phyloP scores from a whole-genome alignment of 2,888 invertebrate species.

The Drosophila subsilvestris region DNA sequence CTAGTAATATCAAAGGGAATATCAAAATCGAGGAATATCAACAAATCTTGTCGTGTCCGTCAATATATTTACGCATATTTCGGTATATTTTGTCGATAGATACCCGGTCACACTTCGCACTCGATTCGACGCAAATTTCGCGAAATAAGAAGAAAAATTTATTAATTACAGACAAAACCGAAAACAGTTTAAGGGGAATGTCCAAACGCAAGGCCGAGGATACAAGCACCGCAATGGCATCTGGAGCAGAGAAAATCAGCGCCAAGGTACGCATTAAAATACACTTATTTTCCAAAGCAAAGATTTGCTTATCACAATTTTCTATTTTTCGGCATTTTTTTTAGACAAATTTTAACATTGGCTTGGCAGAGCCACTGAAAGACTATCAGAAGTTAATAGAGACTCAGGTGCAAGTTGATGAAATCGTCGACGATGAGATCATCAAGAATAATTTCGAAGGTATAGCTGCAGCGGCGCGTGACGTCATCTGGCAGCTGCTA shows the following conservation, averaged over 20 bases:
- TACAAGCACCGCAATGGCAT: constrained; percentile 45
- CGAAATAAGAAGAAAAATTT: too few relatives aligned
- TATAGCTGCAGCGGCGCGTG: constrained; percentile 60
- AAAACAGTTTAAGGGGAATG: constrained; percentile 40
- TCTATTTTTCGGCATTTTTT: neutral
- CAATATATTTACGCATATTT: too few relatives aligned
- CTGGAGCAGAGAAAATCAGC: constrained; percentile 30
- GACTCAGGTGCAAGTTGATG: constrained; percentile 60
- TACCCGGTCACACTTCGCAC: too few relatives aligned
- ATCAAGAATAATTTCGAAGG: constrained; percentile 62
- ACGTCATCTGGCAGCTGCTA: constrained; percentile 75
- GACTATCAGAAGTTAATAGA: constrained; percentile 72
- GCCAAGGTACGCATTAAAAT: constrained; percentile 27
- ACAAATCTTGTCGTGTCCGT: too few relatives aligned
- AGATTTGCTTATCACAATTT: neutral
- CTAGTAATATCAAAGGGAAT: too few relatives aligned
- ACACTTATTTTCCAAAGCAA: neutral
- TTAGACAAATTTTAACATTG: constrained; percentile 43
- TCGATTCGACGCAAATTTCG: too few relatives aligned
- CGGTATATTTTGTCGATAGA: too few relatives aligned
- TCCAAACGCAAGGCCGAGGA: constrained; percentile 61
- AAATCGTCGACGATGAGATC: constrained; percentile 59
- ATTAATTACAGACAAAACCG: neutral
- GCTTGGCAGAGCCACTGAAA: constrained; percentile 46
- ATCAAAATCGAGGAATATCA: too few relatives aligned